These are phyloP conservation scores for Notamacropus eugenii DNA, from an alignment of 2,797 vertebrate species.

Conservation along the genomic window DNA sequence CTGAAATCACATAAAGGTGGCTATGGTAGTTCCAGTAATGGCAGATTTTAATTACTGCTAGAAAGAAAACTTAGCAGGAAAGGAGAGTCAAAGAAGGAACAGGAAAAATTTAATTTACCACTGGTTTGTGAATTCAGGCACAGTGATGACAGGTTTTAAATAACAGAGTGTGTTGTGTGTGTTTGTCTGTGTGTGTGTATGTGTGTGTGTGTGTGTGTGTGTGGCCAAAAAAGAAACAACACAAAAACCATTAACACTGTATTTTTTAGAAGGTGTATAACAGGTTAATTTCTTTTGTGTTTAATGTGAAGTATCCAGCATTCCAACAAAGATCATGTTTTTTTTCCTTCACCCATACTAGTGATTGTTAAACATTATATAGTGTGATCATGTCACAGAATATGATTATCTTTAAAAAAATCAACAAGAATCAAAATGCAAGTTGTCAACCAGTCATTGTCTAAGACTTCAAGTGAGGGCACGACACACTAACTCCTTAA, in stretches of 20 bases:
- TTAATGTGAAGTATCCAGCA: background rate
- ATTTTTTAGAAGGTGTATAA: background rate
- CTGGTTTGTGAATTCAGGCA: background rate
- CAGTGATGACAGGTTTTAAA: background rate
- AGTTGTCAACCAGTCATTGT: background rate
- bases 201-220: too few species aligned
- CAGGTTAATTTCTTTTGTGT: background rate
- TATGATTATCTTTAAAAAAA: background rate
- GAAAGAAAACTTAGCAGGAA: too few species aligned
- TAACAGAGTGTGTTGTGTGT: too few species aligned
- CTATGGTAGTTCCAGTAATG: too few species aligned
- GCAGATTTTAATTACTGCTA: too few species aligned
- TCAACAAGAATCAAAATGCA: background rate
- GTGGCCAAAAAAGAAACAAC: background rate
- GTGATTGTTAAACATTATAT: too few species aligned
- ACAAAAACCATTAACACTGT: background rate
- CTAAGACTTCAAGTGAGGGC: too few species aligned
- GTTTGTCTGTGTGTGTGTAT: too few species aligned
- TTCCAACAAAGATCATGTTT: background rate
- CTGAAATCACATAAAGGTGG: too few species aligned
- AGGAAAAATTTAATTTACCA: too few species aligned
- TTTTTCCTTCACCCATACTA: background rate
- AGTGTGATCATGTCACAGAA: background rate
- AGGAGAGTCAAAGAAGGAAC: too few species aligned
- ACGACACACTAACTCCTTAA: too few species aligned